Evolutionary conservation across 2,797 vertebrate genomes (phyloP), one percentile per base, ranked within the genome.

Genomic region (Takifugu ocellatus): DNA sequence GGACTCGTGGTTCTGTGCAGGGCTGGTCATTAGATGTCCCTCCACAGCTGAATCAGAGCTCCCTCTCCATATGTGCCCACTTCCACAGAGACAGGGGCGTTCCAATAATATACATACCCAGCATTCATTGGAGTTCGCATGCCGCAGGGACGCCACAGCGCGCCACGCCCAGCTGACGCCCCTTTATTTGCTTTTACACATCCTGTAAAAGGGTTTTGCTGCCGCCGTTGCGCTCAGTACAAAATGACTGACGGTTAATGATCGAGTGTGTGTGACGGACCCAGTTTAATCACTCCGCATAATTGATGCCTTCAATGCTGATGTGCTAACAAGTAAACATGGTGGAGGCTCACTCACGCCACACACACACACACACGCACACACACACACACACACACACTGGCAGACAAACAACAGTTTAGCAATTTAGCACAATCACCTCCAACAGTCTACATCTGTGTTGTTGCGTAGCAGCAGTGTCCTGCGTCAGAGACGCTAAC

Each of bases 81-180:
- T 85, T 79, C 84, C 81, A 87, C 83, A 79, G 84, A 78, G 77
- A 87, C 65, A n/a, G 25, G 3, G 10, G 36, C 43, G 77, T 85
- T 75, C 58, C 73, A 82, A 73, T 72, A 70, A 81, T 47, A 51
- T 51, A 56, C 49, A 81, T 66, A 70, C 66, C 31, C 62, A 54
- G 58, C 26, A 48, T 77, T 72, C 59, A 65, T 71, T 65, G 77
- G 73, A 76, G 54, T 61, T 2, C 44, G 49, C 49, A 52, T 51
- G 26, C 55, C 25, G 4, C 11, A 10, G 46, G 7, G 17, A 24
- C 31, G 11, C 10, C 46, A 25, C 17, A 25, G 46, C 11, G 33
- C 33, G 3, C 9, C 9, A 11, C 33, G 7, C 6, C 8, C 33
- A 33, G 33, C 33, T 33, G 33, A 33, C 12, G 33, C 33, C 33